Evolutionary conservation across 2,888 invertebrate genomes (phyloP), one percentile per base, ranked within the genome.

Genomic region (Amblyteles armatorius): DNA sequence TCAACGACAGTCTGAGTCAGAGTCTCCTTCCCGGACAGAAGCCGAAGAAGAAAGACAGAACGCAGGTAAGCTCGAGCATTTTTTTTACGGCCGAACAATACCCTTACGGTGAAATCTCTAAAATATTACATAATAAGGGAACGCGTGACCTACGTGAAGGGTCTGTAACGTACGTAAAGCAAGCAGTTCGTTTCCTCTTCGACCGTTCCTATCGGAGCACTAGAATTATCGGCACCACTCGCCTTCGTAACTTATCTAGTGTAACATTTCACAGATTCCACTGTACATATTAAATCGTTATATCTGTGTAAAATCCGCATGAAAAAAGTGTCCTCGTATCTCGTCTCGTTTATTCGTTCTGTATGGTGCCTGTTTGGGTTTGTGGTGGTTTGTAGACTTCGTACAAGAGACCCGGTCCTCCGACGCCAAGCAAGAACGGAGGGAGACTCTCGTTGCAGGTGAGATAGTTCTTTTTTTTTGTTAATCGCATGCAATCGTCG

Each of bases 341-440:
- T 52, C 67, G 71, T 67, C 77, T 76, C 16, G 19, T 67, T 68
- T 40, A 67, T 67, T 69, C 65, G 69, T 84, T 63, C 67, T 52
- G 79, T 60, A 77, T 77, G 82, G 77, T 84, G 57, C 55, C 82
- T 65, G 82, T 79, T 87, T 83, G 79, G 86, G 69, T 88, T 80
- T 71, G 74, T 84, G 73, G 72, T 76, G 79, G 74, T 83, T 88
- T 86, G 85, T 96, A 96, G 92, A 97, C 96, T 0, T 96, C 97
- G 0, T 98, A 98, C 92, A 97, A 97, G 94, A 96, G 96, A 90
- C 98, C 98, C 0, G 98, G 98, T 0, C 98, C 97, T 67, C 98
- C 98, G 33, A 98, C 98, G 0, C 98, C 98, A 0, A 97, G 97
- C 94, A 98, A 97, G 94, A 96, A 97, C 92, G 97, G 97, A 13